Conservation (phyloP, 2,888 invertebrate genomes). For the Spilarctia lutea region DNA sequence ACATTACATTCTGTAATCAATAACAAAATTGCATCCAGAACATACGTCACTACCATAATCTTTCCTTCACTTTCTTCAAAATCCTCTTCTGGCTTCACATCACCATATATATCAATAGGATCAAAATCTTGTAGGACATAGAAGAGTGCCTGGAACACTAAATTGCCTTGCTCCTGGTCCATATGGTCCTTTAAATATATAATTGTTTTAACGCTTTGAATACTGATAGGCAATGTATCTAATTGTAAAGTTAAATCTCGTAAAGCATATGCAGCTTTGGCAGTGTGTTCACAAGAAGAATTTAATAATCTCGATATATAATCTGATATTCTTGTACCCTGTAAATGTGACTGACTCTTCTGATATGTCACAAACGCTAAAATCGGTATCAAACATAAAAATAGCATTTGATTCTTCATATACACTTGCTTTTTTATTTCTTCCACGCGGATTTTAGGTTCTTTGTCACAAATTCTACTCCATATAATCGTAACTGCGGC, state of each 20-base stretch:
- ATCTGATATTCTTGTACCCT: constrained; percentile 85
- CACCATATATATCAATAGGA: constrained; percentile 61
- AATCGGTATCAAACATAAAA: constrained; percentile 88
- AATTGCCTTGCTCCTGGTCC: constrained; percentile 87
- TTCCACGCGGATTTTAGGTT: constrained; percentile 48
- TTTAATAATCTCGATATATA: constrained; percentile 88
- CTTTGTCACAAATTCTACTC: constrained; percentile 59
- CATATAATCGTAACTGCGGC: constrained; percentile 69
- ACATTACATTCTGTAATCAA: constrained; percentile 90
- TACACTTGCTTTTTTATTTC: constrained; percentile 61
- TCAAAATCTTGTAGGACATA: constrained; percentile 87
- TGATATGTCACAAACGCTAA: constrained; percentile 70
- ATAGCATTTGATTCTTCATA: constrained; percentile 87
- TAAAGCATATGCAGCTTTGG: constrained; percentile 86
- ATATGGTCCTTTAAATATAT: constrained; percentile 86
- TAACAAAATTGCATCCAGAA: constrained; percentile 88
- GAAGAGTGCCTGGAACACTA: constrained; percentile 88
- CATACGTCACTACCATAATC: constrained; percentile 86
- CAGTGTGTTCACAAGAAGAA: constrained; percentile 88
- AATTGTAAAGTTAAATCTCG: constrained; percentile 84
- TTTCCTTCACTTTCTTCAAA: constrained; percentile 69
- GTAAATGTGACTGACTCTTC: constrained; percentile 53
- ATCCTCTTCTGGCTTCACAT: constrained; percentile 52
- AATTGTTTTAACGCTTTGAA: constrained; percentile 85
- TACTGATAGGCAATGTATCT: constrained; percentile 75